These are phyloP conservation scores for Balaenoptera acutorostrata DNA, from an alignment of 2,113 vertebrate genomes.

Conservation along the genomic window DNA sequence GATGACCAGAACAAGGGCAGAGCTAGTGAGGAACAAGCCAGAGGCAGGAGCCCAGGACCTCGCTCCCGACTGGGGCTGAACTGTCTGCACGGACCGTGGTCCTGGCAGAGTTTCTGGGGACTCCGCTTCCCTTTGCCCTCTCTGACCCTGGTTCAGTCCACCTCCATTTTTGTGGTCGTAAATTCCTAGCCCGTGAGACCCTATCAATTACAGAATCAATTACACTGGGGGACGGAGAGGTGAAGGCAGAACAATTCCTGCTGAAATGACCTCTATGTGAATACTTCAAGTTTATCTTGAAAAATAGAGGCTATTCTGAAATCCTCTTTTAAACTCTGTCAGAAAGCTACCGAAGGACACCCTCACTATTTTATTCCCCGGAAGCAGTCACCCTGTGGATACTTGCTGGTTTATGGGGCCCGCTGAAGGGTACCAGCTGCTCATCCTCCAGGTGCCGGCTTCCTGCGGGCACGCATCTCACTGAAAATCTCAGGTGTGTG, in stretches of 20 bases:
- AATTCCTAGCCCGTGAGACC: background rate
- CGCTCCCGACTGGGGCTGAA: accelerated
- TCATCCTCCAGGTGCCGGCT: accelerated
- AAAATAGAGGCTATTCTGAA: background rate
- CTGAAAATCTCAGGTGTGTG: background rate
- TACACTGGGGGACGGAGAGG: background rate
- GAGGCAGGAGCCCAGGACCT: accelerated
- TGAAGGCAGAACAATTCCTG: background rate
- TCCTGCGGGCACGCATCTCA: accelerated
- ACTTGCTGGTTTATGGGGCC: background rate
- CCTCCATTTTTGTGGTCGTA: background rate
- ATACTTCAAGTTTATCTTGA: background rate
- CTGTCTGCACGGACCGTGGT: accelerated
- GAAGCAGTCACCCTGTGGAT: accelerated
- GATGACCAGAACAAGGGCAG: accelerated
- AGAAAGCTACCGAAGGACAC: background rate
- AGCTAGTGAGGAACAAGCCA: no score
- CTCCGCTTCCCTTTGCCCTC: background rate
- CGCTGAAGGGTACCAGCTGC: accelerated
- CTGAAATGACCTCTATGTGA: background rate
- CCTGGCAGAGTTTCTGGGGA: background rate
- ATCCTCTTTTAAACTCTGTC: background rate
- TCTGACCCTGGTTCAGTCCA: no score
- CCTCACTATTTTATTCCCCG: accelerated
- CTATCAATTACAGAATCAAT: background rate